Evolutionary conservation across 2,797 vertebrate genomes (phyloP).

Genomic region (Leuciscus waleckii): DNA sequence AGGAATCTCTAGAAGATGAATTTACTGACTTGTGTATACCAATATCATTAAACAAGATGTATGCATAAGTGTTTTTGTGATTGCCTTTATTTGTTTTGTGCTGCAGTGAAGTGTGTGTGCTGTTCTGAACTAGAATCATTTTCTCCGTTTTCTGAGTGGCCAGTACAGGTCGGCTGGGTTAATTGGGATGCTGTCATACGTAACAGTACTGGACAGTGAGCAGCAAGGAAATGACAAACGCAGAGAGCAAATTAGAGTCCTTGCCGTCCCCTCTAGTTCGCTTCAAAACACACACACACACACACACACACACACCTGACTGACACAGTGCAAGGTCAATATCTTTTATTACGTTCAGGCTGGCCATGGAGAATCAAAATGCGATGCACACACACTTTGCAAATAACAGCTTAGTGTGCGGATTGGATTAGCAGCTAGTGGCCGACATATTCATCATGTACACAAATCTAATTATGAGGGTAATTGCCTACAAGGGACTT

Average conservation of each 20-base stretch:
- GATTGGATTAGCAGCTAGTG: constrained; percentile 42
- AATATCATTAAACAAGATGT: not conserved
- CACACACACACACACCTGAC: constrained; percentile 26
- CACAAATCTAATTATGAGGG: constrained; percentile 59
- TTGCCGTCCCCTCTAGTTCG: constrained; percentile 18
- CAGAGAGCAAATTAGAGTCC: constrained; percentile 37
- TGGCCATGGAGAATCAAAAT: constrained; percentile 10
- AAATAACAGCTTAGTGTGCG: constrained; percentile 20
- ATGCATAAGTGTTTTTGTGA: not conserved
- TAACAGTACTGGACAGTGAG: constrained; percentile 53
- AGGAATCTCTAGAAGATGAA: not conserved
- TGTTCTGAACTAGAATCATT: not conserved
- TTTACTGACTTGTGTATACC: not conserved
- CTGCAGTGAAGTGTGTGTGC: constrained; percentile 18
- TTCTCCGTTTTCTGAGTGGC: constrained; percentile 19
- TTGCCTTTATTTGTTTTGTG: not conserved
- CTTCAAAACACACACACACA: not conserved
- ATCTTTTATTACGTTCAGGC: constrained; percentile 25
- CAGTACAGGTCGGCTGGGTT: constrained; percentile 41
- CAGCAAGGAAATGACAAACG: constrained; percentile 52
- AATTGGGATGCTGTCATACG: constrained; percentile 51
- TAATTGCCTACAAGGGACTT: constrained; percentile 56
- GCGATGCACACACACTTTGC: constrained; percentile 8
- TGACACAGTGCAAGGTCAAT: constrained; percentile 46
- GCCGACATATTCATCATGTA: constrained; percentile 58